These are phyloP conservation scores for Uropsilus gracilis DNA, from an alignment of 2,113 vertebrate species.

Conservation along the genomic window DNA sequence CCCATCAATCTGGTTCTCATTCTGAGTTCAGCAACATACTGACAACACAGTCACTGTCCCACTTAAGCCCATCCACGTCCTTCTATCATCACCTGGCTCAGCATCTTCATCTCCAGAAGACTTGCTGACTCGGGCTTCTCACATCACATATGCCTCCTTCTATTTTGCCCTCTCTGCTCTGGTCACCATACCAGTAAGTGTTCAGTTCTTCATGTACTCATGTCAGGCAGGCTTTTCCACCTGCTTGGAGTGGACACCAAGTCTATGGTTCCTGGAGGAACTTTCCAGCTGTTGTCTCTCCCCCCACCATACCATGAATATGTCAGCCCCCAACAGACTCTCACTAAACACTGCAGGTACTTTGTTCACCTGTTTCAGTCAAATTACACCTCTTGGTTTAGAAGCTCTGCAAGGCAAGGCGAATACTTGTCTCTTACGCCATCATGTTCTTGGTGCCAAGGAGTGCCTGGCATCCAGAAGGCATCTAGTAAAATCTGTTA, in stretches of 20 bases:
- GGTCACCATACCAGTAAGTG: neutral
- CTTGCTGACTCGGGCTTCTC: neutral
- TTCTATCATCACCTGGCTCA: neutral
- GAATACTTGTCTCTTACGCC: neutral
- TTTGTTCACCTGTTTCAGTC: neutral
- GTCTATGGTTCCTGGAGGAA: neutral
- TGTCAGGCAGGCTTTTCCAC: neutral
- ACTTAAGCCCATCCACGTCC: neutral
- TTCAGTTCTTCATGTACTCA: neutral
- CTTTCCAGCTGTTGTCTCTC: neutral
- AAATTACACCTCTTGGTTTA: neutral
- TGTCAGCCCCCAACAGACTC: neutral
- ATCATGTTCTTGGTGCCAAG: neutral
- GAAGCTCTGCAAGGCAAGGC: neutral
- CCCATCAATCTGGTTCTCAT: neutral
- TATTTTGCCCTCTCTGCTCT: neutral
- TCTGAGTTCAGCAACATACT: neutral
- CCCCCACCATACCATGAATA: accelerated
- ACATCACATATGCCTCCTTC: neutral
- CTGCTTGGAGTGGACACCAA: neutral
- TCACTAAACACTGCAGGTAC: neutral
- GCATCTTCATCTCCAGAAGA: neutral
- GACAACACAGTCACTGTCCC: neutral
- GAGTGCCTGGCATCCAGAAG: neutral
- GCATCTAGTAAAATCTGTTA: neutral